phyloP scores from a whole-genome alignment of 2,113 vertebrate genomes.

The Cottus gobio region DNA sequence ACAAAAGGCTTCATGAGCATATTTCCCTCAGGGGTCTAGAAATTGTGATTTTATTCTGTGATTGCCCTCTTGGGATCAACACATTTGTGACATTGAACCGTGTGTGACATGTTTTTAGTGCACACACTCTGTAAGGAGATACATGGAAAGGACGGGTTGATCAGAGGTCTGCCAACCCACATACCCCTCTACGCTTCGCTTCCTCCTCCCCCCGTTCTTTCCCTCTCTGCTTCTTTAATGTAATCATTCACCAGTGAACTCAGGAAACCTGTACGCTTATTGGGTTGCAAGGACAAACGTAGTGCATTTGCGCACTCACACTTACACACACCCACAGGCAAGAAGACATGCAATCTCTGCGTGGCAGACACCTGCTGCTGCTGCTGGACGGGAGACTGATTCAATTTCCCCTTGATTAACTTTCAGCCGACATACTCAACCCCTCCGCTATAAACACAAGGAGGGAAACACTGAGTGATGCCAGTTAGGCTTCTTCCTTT shows the following conservation, averaged over 20 bases:
- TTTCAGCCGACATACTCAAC: conserved; percentile 21
- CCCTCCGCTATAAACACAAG: conserved; percentile 16
- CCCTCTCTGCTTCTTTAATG: conserved; percentile 42
- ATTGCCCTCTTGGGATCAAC: background rate
- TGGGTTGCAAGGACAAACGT: conserved; percentile 53
- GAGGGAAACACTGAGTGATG: background rate
- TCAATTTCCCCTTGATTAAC: conserved; percentile 34
- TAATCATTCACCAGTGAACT: conserved; percentile 52
- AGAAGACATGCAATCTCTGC: background rate
- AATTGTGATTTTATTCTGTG: background rate
- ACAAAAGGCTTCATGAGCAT: background rate
- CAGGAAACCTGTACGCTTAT: conserved; percentile 38
- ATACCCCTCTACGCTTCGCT: background rate
- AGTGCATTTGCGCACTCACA: conserved; percentile 30
- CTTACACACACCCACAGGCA: background rate
- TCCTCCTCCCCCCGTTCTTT: background rate
- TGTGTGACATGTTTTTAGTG: background rate
- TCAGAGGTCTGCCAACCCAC: conserved; percentile 9
- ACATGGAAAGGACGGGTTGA: conserved; percentile 6
- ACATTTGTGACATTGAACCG: background rate
- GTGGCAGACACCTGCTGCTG: conserved; percentile 38
- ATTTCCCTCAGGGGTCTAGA: conserved; percentile 20
- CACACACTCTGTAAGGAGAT: background rate
- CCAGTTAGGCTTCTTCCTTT: conserved; percentile 15
- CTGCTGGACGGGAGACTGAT: conserved; percentile 22